These are phyloP conservation scores for Phalanger gymnotis DNA, from an alignment of 2,797 vertebrate genomes.

Conservation along the genomic window DNA sequence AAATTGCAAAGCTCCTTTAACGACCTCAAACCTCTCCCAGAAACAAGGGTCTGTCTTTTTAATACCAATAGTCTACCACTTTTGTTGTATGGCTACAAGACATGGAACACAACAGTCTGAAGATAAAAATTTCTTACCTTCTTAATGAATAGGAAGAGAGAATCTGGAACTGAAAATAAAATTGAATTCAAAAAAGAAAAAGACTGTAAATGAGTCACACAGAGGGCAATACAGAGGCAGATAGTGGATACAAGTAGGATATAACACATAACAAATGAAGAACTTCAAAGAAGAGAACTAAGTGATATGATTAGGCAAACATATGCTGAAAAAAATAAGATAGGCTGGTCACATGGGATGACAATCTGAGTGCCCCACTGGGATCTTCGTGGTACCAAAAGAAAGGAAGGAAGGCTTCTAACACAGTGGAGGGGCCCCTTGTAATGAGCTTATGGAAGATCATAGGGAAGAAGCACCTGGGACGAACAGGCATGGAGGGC, in stretches of 20 bases:
- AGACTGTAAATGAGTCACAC: neutral
- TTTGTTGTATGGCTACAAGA: neutral
- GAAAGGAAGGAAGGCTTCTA: neutral
- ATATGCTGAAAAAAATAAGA: neutral
- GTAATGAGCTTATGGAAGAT: neutral
- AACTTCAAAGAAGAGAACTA: neutral
- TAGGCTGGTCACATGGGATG: neutral
- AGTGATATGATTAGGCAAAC: neutral
- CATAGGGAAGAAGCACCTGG: neutral
- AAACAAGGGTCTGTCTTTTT: neutral
- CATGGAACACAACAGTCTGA: neutral
- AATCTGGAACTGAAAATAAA: neutral
- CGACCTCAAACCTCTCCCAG: neutral
- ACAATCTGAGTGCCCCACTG: neutral
- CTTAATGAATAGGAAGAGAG: neutral
- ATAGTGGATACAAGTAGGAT: neutral
- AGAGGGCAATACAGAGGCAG: neutral
- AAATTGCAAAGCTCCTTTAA: neutral
- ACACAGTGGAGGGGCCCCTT: neutral
- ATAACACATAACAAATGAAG: neutral
- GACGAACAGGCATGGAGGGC: neutral
- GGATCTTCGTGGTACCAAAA: neutral
- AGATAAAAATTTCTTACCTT: neutral
- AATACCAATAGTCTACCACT: neutral
- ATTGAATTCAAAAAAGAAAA: neutral